These are phyloP conservation scores for Chloebia gouldiae DNA, from an alignment of 2,113 vertebrate species.

Conservation along the genomic window DNA sequence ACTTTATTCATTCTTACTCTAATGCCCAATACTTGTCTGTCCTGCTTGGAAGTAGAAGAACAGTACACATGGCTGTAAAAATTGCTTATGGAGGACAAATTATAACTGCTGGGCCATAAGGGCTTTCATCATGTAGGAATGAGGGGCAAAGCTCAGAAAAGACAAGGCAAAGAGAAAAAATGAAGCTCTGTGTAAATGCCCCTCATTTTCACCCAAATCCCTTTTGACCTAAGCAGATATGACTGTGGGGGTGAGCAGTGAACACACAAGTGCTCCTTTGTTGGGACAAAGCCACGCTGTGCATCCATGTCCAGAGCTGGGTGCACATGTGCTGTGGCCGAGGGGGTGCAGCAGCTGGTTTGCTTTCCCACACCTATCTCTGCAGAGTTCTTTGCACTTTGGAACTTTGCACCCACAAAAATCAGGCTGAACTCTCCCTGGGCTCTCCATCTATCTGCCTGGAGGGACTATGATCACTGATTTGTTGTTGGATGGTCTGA, in stretches of 20 bases:
- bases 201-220: background rate
- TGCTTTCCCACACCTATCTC: background rate
- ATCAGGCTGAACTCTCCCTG: background rate
- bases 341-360: background rate
- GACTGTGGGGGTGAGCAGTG: background rate
- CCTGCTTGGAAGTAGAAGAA: background rate
- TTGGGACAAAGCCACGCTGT: background rate
- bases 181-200: background rate
- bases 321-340: accelerated
- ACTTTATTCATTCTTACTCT: background rate
- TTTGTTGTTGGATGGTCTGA: background rate
- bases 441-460: background rate
- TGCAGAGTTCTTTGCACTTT: background rate
- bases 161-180: background rate
- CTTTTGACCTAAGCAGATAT: background rate
- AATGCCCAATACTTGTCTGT: background rate
- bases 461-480: background rate
- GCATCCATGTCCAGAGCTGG: background rate
- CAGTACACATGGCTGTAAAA: background rate
- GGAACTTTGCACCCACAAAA: background rate
- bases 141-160: background rate
- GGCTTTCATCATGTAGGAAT: background rate
- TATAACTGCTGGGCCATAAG: background rate
- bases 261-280: constrained; percentile 31
- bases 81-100: background rate